A percentile compares a stretch with the other conserved stretches of the same genome.
These are phyloP conservation scores for Parus major DNA, from an alignment of 2,113 vertebrate species.

Conservation along the genomic window DNA sequence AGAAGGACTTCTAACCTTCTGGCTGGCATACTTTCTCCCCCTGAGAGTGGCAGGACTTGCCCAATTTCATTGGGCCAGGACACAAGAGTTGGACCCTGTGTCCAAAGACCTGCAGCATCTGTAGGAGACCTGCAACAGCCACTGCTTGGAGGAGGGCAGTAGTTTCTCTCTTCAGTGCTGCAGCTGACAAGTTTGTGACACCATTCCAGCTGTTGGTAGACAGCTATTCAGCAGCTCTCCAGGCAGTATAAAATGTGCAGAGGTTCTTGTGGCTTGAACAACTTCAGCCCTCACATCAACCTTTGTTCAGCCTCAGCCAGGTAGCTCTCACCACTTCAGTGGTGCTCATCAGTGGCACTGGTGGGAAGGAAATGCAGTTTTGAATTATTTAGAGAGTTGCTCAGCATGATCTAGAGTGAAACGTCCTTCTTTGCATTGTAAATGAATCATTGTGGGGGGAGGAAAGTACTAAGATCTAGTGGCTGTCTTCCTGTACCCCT, in stretches of 20 bases:
- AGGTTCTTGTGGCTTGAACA: neutral
- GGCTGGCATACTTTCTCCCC: neutral
- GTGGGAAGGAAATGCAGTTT: neutral
- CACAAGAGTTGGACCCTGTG: neutral
- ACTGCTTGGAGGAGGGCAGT: accelerated
- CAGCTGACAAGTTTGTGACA: neutral
- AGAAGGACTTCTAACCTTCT: neutral
- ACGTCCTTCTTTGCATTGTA: neutral
- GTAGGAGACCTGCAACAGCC: accelerated
- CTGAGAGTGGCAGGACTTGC: neutral
- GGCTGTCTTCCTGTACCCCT: neutral
- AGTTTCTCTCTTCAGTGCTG: neutral
- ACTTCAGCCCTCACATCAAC: neutral
- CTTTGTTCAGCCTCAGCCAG: neutral
- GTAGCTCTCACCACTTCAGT: neutral
- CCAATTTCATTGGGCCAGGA: neutral
- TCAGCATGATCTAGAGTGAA: neutral
- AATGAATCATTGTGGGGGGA: neutral
- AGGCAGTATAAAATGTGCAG: neutral
- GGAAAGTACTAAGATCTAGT: neutral
- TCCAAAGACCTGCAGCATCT: neutral
- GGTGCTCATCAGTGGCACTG: neutral
- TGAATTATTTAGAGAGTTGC: neutral
- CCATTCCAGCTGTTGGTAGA: neutral
- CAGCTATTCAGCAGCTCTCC: neutral